Percentiles rank a stretch among this genome's conserved stretches.
Evolutionary conservation across 1,140 invertebrate species (phyloP).

Genomic region (Macrotrachela quadricornifera): DNA sequence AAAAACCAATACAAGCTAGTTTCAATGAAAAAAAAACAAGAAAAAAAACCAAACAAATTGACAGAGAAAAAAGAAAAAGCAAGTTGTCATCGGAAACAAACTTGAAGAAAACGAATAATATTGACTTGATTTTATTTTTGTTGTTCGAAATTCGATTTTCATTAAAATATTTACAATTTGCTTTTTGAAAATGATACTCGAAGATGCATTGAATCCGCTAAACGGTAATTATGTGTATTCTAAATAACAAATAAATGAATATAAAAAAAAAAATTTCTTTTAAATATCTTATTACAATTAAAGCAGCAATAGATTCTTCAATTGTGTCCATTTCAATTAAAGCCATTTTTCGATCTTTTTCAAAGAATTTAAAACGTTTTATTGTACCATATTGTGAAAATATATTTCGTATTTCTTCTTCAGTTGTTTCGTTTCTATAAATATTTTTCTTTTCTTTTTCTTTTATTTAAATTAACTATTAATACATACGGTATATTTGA

Average conservation of each 20-base stretch:
- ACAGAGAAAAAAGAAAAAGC: too few relatives aligned
- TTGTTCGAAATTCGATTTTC: too few relatives aligned
- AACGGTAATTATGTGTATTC: conserved; percentile 4
- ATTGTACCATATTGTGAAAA: conserved; percentile 4
- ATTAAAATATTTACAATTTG: too few relatives aligned
- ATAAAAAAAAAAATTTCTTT: neutral
- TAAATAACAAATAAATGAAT: neutral
- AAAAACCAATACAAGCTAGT: too few relatives aligned
- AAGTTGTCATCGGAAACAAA: too few relatives aligned
- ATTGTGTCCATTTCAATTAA: conserved; percentile 76
- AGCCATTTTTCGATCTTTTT: conserved; percentile 98
- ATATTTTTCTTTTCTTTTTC: neutral
- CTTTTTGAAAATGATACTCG: conserved; percentile 7
- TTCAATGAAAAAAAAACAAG: too few relatives aligned
- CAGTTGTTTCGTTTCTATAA: conserved; percentile 11
- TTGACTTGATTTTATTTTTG: too few relatives aligned
- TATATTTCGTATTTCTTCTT: conserved; percentile 12
- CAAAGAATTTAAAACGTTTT: conserved; percentile 29
- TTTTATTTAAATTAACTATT: neutral
- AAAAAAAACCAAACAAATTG: too few relatives aligned
- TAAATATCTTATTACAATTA: conserved; percentile 40
- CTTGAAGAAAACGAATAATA: too few relatives aligned
- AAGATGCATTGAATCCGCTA: conserved; percentile 7
- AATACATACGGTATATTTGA: conserved; percentile 74
- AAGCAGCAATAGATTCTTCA: conserved; percentile 78